phyloP scores from a whole-genome alignment of 2,888 invertebrate species.

The Graphium colonna region DNA sequence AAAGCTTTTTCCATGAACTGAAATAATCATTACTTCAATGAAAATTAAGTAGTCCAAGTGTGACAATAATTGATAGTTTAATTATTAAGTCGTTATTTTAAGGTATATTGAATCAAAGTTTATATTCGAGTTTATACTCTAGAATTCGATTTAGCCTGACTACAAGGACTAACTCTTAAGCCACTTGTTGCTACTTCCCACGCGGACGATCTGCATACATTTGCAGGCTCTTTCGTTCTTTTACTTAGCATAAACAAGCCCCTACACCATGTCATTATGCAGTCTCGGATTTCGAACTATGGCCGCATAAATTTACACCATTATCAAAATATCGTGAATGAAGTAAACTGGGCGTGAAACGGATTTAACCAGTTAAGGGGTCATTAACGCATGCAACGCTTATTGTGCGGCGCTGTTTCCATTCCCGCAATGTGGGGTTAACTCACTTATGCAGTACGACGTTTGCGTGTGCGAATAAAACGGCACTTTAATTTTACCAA shows the following conservation, averaged over 20 bases:
- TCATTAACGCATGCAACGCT: constrained; percentile 73
- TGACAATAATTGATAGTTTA: too few species aligned
- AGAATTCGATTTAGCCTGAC: constrained; percentile 38
- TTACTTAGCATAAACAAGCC: constrained; percentile 76
- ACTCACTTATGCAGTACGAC: constrained; percentile 25
- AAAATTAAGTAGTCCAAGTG: too few species aligned
- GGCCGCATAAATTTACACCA: constrained; percentile 71
- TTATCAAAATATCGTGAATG: constrained; percentile 77
- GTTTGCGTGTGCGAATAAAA: constrained; percentile 6
- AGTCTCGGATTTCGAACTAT: constrained; percentile 69
- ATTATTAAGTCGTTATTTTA: too few species aligned
- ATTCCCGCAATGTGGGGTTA: constrained; percentile 34
- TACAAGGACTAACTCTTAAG: constrained; percentile 51
- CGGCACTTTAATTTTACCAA: constrained; percentile 15
- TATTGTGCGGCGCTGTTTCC: constrained; percentile 42
- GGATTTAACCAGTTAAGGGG: constrained; percentile 63
- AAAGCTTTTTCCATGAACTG: too few species aligned
- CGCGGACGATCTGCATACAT: constrained; percentile 75
- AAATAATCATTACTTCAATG: too few species aligned
- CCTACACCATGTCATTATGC: constrained; percentile 72
- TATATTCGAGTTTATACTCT: constrained; percentile 24
- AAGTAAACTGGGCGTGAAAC: constrained; percentile 60
- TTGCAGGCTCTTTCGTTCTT: constrained; percentile 69
- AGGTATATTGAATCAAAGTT: too few species aligned
- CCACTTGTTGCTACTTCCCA: constrained; percentile 78